Evolutionary conservation across 2,888 invertebrate species (phyloP).

Genomic region (Scaptomyza cyrtandrae): DNA sequence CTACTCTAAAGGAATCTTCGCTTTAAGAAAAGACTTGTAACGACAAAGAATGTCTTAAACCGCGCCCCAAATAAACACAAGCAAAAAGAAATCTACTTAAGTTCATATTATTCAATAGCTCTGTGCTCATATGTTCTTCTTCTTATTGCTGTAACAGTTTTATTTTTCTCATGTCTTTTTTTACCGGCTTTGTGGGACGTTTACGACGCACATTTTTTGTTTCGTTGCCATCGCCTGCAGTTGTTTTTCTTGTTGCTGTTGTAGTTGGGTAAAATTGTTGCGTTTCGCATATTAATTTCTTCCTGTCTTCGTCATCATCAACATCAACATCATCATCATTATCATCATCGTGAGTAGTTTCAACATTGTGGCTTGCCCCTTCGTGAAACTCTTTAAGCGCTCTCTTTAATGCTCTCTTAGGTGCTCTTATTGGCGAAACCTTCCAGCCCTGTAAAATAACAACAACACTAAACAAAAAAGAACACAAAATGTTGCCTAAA

Average conservation of each 20-base stretch:
- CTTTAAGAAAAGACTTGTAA: not conserved
- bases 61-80: slow-evolving; percentile 56
- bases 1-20: too few relatives aligned
- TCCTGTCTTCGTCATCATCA: slow-evolving; percentile 57
- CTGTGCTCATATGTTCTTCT: slow-evolving; percentile 45
- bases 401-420: slow-evolving; percentile 61
- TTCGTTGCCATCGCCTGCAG: slow-evolving; percentile 20
- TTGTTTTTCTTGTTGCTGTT: slow-evolving; percentile 25
- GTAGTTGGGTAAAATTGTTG: slow-evolving; percentile 79
- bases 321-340: slow-evolving; percentile 34
- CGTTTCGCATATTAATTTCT: slow-evolving; percentile 79
- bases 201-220: slow-evolving; percentile 58
- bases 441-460: slow-evolving; percentile 55
- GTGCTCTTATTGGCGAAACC: slow-evolving; percentile 69
- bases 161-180: slow-evolving; percentile 27
- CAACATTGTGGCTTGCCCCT: slow-evolving; percentile 37
- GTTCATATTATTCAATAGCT: slow-evolving; percentile 53
- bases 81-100: slow-evolving; percentile 33
- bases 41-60: slow-evolving; percentile 35
- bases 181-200: slow-evolving; percentile 62
- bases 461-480: slow-evolving; percentile 5
- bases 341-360: slow-evolving; percentile 40
- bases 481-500: not conserved
- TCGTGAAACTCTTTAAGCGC: slow-evolving; percentile 34
- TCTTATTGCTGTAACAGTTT: slow-evolving; percentile 45